These are phyloP conservation scores for Rapana venosa DNA, from an alignment of 2,888 invertebrate genomes.

Conservation along the genomic window DNA sequence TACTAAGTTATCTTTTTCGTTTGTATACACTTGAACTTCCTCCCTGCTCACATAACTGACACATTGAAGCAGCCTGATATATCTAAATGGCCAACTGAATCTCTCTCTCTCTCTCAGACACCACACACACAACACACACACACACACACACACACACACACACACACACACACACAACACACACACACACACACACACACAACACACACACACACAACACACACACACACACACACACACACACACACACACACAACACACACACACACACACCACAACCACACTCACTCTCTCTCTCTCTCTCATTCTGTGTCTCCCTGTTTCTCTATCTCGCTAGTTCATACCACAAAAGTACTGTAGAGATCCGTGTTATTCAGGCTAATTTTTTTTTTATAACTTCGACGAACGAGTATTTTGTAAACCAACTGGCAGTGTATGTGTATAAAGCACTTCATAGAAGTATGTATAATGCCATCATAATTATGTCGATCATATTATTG, in stretches of 20 bases:
- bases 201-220: background rate
- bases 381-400: too few species aligned
- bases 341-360: too few species aligned
- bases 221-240: background rate
- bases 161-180: constrained; percentile 11
- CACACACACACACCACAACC: background rate
- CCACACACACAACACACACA: background rate
- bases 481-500: too few species aligned
- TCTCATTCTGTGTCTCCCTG: background rate
- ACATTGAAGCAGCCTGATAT: background rate
- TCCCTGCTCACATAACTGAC: background rate
- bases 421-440: too few species aligned
- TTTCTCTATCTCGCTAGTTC: too few species aligned
- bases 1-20: background rate
- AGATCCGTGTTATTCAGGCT: too few species aligned
- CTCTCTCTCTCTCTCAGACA: background rate
- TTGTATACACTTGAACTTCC: background rate
- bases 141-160: constrained; percentile 27
- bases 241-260: constrained; percentile 28
- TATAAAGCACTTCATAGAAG: too few species aligned
- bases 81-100: too few species aligned
- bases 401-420: too few species aligned
- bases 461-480: too few species aligned
- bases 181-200: background rate
- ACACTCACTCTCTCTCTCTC: background rate